phyloP scores from a whole-genome alignment of 2,113 vertebrate species.

The Collichthys lucidus region DNA sequence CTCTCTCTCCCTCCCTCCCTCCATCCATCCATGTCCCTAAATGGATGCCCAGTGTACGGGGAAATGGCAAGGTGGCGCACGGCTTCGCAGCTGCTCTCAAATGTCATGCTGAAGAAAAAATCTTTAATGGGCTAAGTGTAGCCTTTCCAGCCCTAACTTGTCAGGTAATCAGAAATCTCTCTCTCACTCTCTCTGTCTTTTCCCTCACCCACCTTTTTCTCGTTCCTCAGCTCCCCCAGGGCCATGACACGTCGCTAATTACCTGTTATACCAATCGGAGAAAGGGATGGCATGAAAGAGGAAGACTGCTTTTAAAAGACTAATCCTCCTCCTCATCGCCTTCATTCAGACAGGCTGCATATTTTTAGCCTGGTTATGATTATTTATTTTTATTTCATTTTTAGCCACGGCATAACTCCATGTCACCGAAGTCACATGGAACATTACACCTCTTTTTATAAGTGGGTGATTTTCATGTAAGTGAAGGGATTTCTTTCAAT shows the following conservation, averaged over 20 bases:
- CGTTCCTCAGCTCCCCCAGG: conserved; percentile 86
- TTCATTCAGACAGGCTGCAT: conserved; percentile 48
- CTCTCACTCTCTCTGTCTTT: conserved; percentile 86
- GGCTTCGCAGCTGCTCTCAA: conserved; percentile 93
- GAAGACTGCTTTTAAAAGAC: conserved; percentile 87
- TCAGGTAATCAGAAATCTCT: conserved; percentile 96
- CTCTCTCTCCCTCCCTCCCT: neutral
- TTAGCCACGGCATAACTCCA: conserved; percentile 44
- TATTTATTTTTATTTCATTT: conserved; percentile 50
- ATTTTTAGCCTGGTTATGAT: conserved; percentile 70
- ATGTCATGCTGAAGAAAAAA: conserved; percentile 96
- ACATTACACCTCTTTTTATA: conserved; percentile 75
- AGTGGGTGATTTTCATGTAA: conserved; percentile 65
- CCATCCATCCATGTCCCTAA: conserved; percentile 82
- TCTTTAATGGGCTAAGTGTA: conserved; percentile 99
- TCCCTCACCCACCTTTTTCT: conserved; percentile 85
- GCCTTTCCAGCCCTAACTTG: conserved; percentile 98
- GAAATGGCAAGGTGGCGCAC: conserved; percentile 93
- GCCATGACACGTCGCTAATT: conserved; percentile 94
- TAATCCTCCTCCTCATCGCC: conserved; percentile 58
- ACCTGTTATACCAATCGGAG: conserved; percentile 92
- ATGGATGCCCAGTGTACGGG: conserved; percentile 92
- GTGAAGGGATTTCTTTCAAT: conserved; percentile 64
- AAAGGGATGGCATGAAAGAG: conserved; percentile 84
- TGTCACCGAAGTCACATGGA: conserved; percentile 61